These are phyloP conservation scores for Rhingia campestris DNA, from an alignment of 2,888 invertebrate species.

Conservation along the genomic window DNA sequence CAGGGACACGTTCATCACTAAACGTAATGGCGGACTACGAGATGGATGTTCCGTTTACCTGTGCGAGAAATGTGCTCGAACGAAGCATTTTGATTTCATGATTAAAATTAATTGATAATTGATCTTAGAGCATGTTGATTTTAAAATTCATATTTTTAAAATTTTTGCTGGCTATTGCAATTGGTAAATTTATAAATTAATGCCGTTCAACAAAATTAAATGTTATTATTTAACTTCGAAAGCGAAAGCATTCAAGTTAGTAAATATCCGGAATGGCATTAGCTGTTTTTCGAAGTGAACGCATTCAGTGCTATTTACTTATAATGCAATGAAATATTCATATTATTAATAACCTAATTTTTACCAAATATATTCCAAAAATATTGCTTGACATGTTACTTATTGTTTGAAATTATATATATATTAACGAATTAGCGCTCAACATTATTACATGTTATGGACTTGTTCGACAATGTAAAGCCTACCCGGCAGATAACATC, in stretches of 20 bases:
- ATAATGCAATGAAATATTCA: no score
- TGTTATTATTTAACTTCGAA: constrained; percentile 74
- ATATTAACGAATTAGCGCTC: no score
- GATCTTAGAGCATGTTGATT: constrained; percentile 54
- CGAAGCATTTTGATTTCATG: constrained; percentile 68
- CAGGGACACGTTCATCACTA: constrained; percentile 83
- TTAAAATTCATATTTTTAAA: constrained; percentile 63
- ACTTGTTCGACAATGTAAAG: no score
- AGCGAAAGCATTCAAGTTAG: constrained; percentile 50
- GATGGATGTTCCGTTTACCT: constrained; percentile 72
- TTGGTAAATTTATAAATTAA: constrained; percentile 49
- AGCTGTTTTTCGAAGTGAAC: constrained; percentile 50
- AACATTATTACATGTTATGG: no score
- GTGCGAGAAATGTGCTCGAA: constrained; percentile 70
- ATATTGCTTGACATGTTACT: no score
- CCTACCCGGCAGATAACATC: no score
- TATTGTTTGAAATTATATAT: no score
- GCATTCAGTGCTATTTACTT: not conserved
- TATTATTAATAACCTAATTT: no score
- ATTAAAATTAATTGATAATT: constrained; percentile 43
- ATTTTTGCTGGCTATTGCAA: constrained; percentile 41
- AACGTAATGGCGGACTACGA: constrained; percentile 80
- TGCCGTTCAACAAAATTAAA: constrained; percentile 66
- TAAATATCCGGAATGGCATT: not conserved
- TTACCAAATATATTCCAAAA: no score